Evolutionary conservation across 92 coral and sea anemone species (phyloP).

Genomic region (Bergia puertoricense): DNA sequence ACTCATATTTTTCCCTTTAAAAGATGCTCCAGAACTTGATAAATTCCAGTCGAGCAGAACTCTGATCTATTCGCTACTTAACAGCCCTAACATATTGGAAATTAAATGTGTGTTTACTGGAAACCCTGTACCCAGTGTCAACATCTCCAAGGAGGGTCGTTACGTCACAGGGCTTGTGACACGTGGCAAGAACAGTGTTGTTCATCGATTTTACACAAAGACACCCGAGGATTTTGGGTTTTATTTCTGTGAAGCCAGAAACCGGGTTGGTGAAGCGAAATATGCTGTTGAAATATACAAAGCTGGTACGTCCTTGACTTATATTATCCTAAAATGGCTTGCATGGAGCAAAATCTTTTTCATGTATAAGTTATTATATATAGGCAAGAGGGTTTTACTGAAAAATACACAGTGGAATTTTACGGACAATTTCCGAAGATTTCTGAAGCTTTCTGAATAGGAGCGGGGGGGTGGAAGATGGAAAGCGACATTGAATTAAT

Average conservation of each 20-base stretch:
- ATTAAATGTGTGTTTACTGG: slow-evolving; percentile 69
- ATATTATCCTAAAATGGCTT: not conserved
- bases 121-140: slow-evolving; percentile 62
- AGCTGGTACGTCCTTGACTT: slow-evolving; percentile 49
- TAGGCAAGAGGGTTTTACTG: no score
- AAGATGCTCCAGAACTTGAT: slow-evolving; percentile 53
- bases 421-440: no score
- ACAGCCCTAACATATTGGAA: slow-evolving; percentile 34
- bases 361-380: no score
- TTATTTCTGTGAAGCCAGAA: slow-evolving; percentile 62
- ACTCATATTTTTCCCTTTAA: not conserved
- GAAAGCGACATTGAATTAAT: no score
- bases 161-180: slow-evolving; percentile 46
- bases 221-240: slow-evolving; percentile 68
- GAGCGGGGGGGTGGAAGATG: no score
- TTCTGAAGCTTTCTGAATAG: no score
- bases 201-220: slow-evolving; percentile 47
- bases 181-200: slow-evolving; percentile 39
- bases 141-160: slow-evolving; percentile 50
- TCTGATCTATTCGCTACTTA: slow-evolving; percentile 31
- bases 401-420: no score
- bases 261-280: slow-evolving; percentile 49
- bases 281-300: slow-evolving; percentile 65
- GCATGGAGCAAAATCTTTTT: no score
- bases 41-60: slow-evolving; percentile 40